Percentiles rank a stretch among this genome's conserved stretches.
These are phyloP conservation scores for Cerastis leucographa DNA, from an alignment of 2,888 invertebrate species.

Conservation along the genomic window DNA sequence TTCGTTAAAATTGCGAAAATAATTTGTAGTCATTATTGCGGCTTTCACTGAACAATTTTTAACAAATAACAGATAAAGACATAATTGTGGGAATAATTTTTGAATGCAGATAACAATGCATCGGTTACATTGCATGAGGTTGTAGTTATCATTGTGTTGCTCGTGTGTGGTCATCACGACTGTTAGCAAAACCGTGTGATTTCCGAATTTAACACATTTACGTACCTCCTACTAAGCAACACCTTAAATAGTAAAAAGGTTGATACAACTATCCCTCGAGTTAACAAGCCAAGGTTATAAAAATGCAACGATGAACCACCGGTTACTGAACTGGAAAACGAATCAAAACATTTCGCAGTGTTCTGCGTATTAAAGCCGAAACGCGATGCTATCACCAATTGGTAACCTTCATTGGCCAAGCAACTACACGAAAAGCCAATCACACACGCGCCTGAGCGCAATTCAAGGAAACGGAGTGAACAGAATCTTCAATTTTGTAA, in stretches of 20 bases:
- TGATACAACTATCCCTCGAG: slow-evolving; percentile 24
- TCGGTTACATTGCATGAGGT: slow-evolving; percentile 70
- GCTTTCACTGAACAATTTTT: slow-evolving; percentile 76
- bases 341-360: slow-evolving; percentile 47
- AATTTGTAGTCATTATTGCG: slow-evolving; percentile 60
- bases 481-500: slow-evolving; percentile 70
- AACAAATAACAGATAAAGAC: slow-evolving; percentile 71
- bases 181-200: slow-evolving; percentile 54
- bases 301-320: slow-evolving; percentile 44
- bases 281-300: slow-evolving; percentile 27
- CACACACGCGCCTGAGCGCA: slow-evolving; percentile 59
- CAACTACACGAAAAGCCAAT: slow-evolving; percentile 69
- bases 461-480: slow-evolving; percentile 69
- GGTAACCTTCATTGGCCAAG: slow-evolving; percentile 70
- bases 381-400: slow-evolving; percentile 65
- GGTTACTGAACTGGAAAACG: slow-evolving; percentile 46
- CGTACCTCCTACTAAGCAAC: slow-evolving; percentile 12
- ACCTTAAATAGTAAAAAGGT: slow-evolving; percentile 24
- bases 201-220: slow-evolving; percentile 45
- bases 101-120: slow-evolving; percentile 76
- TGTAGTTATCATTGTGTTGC: slow-evolving; percentile 59
- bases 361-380: slow-evolving; percentile 51
- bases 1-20: slow-evolving; percentile 46
- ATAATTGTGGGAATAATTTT: slow-evolving; percentile 77
- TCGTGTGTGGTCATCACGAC: slow-evolving; percentile 66